These are phyloP conservation scores for Brachyopa scutellaris DNA, from an alignment of 2,888 invertebrate genomes.

Conservation along the genomic window DNA sequence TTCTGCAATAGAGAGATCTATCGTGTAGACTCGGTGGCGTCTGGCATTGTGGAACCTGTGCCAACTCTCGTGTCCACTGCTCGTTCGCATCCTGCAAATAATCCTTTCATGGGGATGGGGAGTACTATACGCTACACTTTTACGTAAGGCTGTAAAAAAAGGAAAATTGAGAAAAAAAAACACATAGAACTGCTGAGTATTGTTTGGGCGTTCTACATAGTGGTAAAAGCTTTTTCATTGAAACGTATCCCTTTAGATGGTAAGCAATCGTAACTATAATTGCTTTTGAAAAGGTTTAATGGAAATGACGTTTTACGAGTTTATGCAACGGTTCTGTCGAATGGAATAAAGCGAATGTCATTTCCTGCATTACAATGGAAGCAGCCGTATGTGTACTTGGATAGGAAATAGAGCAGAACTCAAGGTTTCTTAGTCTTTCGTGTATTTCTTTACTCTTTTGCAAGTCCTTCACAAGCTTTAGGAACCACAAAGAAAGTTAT, in stretches of 20 bases:
- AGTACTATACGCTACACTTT: conserved; percentile 34
- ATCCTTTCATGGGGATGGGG: background rate
- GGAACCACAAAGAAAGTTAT: too few species aligned
- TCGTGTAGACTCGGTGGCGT: conserved; percentile 58
- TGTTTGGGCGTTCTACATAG: conserved; percentile 9
- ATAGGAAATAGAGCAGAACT: too few species aligned
- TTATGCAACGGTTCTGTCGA: conserved; percentile 14
- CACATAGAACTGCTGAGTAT: conserved; percentile 7
- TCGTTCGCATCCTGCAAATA: conserved; percentile 39
- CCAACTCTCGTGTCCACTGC: conserved; percentile 46
- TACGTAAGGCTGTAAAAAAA: conserved; percentile 2
- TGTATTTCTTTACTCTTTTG: too few species aligned
- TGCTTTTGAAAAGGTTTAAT: conserved; percentile 67
- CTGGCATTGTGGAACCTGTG: conserved; percentile 58
- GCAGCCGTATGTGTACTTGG: too few species aligned
- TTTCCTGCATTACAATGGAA: background rate
- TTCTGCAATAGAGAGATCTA: conserved; percentile 34
- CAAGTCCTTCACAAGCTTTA: too few species aligned
- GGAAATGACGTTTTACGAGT: conserved; percentile 28
- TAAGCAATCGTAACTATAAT: conserved; percentile 60
- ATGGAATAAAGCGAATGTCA: background rate
- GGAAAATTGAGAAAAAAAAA: conserved; percentile 19
- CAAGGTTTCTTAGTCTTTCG: too few species aligned
- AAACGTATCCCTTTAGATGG: conserved; percentile 24
- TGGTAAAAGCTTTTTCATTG: background rate